Conservation (phyloP, 2,797 vertebrate genomes). For the Peromyscus nudipes region DNA sequence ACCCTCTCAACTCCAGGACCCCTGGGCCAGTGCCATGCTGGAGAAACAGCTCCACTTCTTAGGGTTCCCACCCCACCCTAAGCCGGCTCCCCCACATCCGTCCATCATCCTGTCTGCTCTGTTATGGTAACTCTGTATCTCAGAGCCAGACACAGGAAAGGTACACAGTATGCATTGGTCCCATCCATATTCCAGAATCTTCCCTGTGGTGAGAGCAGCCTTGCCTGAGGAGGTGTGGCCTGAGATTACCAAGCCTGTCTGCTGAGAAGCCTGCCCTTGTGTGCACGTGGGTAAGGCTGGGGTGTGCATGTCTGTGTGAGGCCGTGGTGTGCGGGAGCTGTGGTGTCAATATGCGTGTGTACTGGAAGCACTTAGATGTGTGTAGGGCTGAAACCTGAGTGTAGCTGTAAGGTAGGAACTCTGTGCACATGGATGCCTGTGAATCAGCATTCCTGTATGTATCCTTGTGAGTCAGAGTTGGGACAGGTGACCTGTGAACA, state of each 20-base stretch:
- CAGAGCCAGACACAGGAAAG: neutral
- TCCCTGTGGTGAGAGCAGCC: neutral
- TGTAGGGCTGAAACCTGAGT: too few species aligned
- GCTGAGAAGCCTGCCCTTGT: accelerated
- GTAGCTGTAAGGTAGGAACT: neutral
- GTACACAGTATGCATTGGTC: accelerated
- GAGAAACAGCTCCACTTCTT: accelerated
- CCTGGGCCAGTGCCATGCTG: neutral
- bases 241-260: neutral
- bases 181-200: neutral
- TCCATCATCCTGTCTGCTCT: neutral
- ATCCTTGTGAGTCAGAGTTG: neutral
- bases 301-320: accelerated
- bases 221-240: neutral
- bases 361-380: neutral
- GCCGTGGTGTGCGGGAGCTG: neutral
- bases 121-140: neutral
- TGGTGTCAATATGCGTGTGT: neutral
- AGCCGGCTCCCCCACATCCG: neutral
- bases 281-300: neutral
- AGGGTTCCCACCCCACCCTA: accelerated
- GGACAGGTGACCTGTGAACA: neutral
- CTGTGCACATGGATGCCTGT: neutral
- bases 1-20: neutral
- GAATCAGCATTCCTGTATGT: neutral